phyloP scores from a whole-genome alignment of 2,888 invertebrate genomes.

The Sthenelais limicola region DNA sequence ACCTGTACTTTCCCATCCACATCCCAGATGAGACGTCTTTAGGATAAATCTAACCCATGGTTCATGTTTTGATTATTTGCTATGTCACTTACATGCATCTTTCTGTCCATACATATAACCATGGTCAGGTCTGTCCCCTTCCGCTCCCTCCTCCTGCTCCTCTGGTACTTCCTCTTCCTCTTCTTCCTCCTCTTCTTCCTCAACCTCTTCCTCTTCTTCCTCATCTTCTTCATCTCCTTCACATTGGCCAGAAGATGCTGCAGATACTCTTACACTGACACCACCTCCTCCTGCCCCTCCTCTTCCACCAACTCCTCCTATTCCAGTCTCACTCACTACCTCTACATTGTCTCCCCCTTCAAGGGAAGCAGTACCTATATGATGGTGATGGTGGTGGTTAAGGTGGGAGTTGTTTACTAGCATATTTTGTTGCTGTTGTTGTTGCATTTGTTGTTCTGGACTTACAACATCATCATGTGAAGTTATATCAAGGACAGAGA shows the following conservation, averaged over 20 bases:
- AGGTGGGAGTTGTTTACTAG: neutral
- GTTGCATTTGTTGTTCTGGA: neutral
- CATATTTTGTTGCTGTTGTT: neutral
- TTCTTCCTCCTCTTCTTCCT: neutral
- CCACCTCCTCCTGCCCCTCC: neutral
- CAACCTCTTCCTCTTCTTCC: neutral
- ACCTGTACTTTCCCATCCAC: no score
- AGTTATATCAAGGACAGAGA: no score
- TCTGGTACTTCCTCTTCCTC: neutral
- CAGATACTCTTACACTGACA: neutral
- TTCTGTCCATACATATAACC: no score
- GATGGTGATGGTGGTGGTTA: neutral
- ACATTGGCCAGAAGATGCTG: neutral
- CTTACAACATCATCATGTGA: no score
- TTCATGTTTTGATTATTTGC: no score
- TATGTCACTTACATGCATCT: no score
- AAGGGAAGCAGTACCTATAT: neutral
- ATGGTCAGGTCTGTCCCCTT: no score
- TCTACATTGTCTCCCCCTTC: neutral
- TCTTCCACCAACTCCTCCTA: neutral
- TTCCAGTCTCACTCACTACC: neutral
- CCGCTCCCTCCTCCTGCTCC: constrained; percentile 4
- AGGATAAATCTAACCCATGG: no score
- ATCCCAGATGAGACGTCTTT: no score
- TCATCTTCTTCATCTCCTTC: neutral